Conservation (phyloP, 1,140 invertebrate species). For the Drosophila ambigua region DNA sequence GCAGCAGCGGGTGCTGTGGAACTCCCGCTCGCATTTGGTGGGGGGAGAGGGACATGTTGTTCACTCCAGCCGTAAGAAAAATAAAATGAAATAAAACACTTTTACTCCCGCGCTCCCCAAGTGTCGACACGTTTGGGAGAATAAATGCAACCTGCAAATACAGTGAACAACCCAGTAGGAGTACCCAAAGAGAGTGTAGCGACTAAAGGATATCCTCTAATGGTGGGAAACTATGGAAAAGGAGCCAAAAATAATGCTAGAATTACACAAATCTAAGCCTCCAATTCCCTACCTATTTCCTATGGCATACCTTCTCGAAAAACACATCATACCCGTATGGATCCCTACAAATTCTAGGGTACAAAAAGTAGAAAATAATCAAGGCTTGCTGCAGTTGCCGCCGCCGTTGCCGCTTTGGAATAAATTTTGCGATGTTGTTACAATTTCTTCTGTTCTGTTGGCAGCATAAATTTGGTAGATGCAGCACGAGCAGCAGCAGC, state of each 20-base stretch:
- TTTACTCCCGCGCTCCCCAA: constrained; percentile 42
- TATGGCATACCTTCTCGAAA: no score
- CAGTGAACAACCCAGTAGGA: no score
- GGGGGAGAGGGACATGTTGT: constrained; percentile 6
- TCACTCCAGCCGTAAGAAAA: constrained; percentile 1
- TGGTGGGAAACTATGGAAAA: no score
- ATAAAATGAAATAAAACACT: constrained; percentile 37
- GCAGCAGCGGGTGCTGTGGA: constrained; percentile 28
- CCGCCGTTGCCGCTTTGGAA: constrained; percentile 55
- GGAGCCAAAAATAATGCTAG: no score
- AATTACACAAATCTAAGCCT: no score
- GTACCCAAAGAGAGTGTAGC: no score
- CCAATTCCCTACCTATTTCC: no score
- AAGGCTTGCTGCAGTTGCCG: constrained; percentile 46
- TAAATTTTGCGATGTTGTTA: constrained; percentile 78
- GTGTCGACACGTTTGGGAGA: background rate
- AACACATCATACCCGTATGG: no score
- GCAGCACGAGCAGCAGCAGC: constrained; percentile 11
- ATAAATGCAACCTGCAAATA: no score
- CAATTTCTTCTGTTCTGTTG: constrained; percentile 72
- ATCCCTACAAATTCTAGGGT: no score
- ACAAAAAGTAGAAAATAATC: constrained; percentile 71
- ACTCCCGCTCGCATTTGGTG: constrained; percentile 10
- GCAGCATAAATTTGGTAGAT: constrained; percentile 70
- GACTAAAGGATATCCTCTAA: no score